Base-by-base conservation (phyloP, 1,140 invertebrate genomes). In the Mercenaria mercenaria region DNA sequence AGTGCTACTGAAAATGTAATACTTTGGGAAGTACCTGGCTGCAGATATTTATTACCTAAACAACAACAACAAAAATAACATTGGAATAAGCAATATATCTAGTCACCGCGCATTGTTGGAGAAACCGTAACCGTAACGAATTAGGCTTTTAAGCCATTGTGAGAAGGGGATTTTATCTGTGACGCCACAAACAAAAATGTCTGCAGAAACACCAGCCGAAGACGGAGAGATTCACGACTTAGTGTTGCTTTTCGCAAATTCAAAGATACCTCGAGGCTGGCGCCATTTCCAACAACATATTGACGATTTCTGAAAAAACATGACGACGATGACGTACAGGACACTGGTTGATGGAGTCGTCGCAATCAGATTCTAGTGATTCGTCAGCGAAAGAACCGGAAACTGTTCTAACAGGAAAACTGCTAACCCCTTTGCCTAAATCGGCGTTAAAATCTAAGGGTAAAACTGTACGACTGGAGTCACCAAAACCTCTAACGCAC, bases 181-280 rank as follows among this genome's bases (percentile, higher is more conserved):
- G n/a, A n/a, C n/a, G n/a, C n/a, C n/a, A n/a, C n/a, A 47, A 47
- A 6, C 43, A 47, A 85, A 18, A 74, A 85, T 85, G 83, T 74
- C 83, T 2, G 67, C 67, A 41, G 64, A 52, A 34, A 85, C 83
- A 26, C 83, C 83, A 47, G 1, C 32, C 13, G 61, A 67, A 8
- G 88, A 89, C 0, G 41, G 43, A 2, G 87, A 89, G 34, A 72
- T 83, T 32, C 79, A 89, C 41, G 88, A 89, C 32, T 64, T 89
- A 29, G 88, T 89, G 41, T 29, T 83, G 10, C 23, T 89, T 34
- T 89, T 89, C 23, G 59, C 77, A 3, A 89, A 89, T 43, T 89
- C 88, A 32, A 69, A 79, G 26, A 89, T 89, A 59, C 88, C 88
- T 2, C 77, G 79, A 13, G 79, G 88, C 20, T 89, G 80, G 1